phyloP scores from a whole-genome alignment of 2,113 vertebrate species.

The Pelodiscus sinensis region DNA sequence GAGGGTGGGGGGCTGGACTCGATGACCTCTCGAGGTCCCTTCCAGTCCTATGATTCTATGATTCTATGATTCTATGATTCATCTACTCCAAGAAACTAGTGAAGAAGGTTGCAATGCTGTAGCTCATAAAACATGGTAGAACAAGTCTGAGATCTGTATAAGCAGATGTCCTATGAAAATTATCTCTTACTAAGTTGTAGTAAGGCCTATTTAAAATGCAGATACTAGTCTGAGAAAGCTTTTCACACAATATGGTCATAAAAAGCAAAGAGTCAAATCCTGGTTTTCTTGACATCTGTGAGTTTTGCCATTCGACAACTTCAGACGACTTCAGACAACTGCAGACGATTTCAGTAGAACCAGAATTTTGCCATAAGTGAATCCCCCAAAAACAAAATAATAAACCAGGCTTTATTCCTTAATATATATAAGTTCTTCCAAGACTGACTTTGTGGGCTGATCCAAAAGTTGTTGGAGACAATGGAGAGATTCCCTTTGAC shows the following conservation, averaged over 20 bases:
- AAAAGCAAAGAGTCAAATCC: not conserved
- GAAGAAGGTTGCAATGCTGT: not conserved
- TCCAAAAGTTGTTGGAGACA: not conserved
- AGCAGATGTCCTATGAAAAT: not conserved
- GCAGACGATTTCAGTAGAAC: not conserved
- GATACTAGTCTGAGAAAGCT: not conserved
- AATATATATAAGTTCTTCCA: not conserved
- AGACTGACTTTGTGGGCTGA: not conserved
- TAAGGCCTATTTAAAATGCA: not conserved
- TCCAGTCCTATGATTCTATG: too few species aligned
- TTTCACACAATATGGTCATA: not conserved
- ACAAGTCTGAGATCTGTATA: not conserved
- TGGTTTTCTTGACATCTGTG: not conserved
- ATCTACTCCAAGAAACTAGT: fast-evolving
- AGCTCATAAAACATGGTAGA: not conserved
- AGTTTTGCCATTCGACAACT: not conserved
- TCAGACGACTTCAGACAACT: too few species aligned
- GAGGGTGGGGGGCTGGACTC: too few species aligned
- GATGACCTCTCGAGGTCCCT: too few species aligned
- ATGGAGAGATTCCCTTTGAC: not conserved
- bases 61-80: too few species aligned
- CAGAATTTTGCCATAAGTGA: not conserved
- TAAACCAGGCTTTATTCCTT: not conserved
- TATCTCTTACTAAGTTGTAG: not conserved
- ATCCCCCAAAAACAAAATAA: not conserved